phyloP scores from a whole-genome alignment of 2,888 invertebrate genomes.

The Dasysyrphus albostriatus region DNA sequence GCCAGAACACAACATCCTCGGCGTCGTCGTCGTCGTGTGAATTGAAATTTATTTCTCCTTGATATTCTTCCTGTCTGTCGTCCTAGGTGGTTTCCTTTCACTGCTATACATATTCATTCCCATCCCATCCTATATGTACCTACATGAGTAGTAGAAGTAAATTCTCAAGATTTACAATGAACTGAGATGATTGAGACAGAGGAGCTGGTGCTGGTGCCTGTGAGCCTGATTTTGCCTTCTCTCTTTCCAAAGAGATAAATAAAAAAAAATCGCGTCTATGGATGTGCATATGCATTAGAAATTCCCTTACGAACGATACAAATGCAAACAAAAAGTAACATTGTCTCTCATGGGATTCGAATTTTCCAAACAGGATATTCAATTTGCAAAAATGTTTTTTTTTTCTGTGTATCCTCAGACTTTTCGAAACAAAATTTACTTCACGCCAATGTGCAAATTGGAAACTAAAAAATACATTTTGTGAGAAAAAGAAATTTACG shows the following conservation, averaged over 20 bases:
- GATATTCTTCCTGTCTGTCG: constrained; percentile 64
- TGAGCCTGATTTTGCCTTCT: neutral
- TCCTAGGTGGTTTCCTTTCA: constrained; percentile 45
- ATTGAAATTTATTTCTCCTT: constrained; percentile 72
- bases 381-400: constrained; percentile 27
- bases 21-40: constrained; percentile 58
- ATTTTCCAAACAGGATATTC: constrained; percentile 27
- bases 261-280: constrained; percentile 56
- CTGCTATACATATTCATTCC: constrained; percentile 13
- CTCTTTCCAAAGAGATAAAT: constrained; percentile 41
- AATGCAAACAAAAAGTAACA: neutral
- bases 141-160: constrained; percentile 1
- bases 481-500: neutral
- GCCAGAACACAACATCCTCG: constrained; percentile 29
- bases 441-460: constrained; percentile 7
- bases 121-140: neutral
- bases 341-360: constrained; percentile 11
- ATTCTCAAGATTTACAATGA: constrained; percentile 71
- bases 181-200: constrained; percentile 70
- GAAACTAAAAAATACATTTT: constrained; percentile 2
- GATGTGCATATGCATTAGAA: constrained; percentile 51
- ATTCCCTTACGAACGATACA: constrained; percentile 20
- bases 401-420: neutral
- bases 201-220: constrained; percentile 14
- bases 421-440: neutral